Base-by-base conservation (phyloP, 2,888 invertebrate genomes). In the Oscheius myriophilus region DNA sequence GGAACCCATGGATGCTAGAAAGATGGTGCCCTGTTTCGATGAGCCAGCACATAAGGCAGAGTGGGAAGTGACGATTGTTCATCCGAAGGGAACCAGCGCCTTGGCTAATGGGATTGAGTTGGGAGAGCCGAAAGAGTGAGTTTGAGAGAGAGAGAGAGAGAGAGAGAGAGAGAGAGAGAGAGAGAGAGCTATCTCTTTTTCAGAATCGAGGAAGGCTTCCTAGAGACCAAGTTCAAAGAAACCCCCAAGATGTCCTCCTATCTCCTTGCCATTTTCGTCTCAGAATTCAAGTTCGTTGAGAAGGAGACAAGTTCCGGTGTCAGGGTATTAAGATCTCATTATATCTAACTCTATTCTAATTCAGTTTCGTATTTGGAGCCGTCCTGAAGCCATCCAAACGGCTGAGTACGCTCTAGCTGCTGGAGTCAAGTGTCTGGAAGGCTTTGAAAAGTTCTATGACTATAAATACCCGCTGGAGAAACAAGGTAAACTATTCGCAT, bases 401-500 rank as follows among this genome's bases (percentile, higher is more conserved):
- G 91, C 92, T 0, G 88, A 91, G 2, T 89, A 90, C 75, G 90
- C 91, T 0, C 86, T 91, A 2, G 87, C 88, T 0, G 89, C 91
- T 7, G 90, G 90, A 0, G 90, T 90, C 0, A 89, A 89, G 69
- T 88, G 73, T 45, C 59, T 73, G 12, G 77, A 79, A 41, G 71
- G 54, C 51, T 85, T 93, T 86, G 92, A 94, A 62, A 88, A 91
- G 18, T 93, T 94, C 85, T 96, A 95, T 87, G 89, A 91, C 76
- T 91, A 93, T 65, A 89, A 91, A n/a, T 96, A 94, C 88, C 94
- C 95, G 0, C 88, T 96, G 52, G 93, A 93, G 7, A 96, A 96
- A 89, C 89, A 94, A 86, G 95, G 94, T 93, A 42, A 33, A 53
- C 21, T 11, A 14, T n/a, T n/a, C n/a, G n/a, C n/a, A n/a, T n/a